Conservation (phyloP, 2,888 invertebrate species). For the Hedychridium roseum region DNA sequence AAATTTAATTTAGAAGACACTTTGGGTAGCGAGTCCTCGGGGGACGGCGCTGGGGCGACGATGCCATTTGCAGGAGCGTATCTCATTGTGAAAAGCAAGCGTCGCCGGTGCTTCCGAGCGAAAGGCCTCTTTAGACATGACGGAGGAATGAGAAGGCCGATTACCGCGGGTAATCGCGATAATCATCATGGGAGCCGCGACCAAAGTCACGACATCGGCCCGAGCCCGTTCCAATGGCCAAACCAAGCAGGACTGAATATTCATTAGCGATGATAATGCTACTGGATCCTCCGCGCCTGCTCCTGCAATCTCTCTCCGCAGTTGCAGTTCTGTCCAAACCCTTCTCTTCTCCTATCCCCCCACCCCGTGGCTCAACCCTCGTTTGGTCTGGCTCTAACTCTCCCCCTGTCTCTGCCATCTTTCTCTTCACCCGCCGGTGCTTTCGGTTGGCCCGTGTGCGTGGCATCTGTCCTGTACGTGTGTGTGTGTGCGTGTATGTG, state of each 20-base stretch:
- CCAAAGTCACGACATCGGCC: slow-evolving; percentile 45
- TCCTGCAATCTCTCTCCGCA: slow-evolving; percentile 11
- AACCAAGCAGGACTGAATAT: slow-evolving; percentile 55
- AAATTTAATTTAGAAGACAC: no score
- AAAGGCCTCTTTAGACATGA: no score
- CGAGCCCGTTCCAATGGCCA: slow-evolving; percentile 42
- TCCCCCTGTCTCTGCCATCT: slow-evolving; percentile 11
- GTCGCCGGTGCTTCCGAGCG: no score
- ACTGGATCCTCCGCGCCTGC: slow-evolving; percentile 31
- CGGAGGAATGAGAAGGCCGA: slow-evolving; percentile 23
- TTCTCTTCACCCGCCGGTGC: slow-evolving; percentile 16
- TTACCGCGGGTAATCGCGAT: slow-evolving; percentile 39
- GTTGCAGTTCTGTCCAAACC: not conserved
- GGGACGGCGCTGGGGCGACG: no score
- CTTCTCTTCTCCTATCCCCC: slow-evolving; percentile 8
- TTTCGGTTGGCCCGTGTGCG: slow-evolving; percentile 11
- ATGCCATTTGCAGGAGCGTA: not conserved
- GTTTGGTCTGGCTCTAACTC: not conserved
- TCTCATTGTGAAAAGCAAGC: no score
- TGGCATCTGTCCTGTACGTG: slow-evolving; percentile 15
- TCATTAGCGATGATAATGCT: slow-evolving; percentile 55
- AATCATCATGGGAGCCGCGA: slow-evolving; percentile 38
- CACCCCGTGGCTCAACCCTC: slow-evolving; percentile 1
- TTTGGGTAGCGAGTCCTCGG: not conserved
- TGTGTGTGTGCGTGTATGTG: slow-evolving; percentile 2